Evolutionary conservation across 2,113 vertebrate species (phyloP).

Genomic region (Rhodinocichla rosea): DNA sequence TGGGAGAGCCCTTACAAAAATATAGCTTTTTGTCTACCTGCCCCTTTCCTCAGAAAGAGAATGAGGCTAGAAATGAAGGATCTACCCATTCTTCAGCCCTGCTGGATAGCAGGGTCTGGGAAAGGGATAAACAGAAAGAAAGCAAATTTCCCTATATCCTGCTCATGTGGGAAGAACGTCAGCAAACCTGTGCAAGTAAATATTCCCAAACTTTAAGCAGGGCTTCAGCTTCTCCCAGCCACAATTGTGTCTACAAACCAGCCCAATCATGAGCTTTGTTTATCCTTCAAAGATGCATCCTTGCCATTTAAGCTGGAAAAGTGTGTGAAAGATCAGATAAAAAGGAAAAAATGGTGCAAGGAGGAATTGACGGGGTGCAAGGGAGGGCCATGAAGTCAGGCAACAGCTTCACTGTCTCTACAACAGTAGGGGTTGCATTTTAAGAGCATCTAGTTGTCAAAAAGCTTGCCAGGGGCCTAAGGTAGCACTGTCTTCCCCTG

Average conservation of each 20-base stretch:
- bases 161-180: neutral
- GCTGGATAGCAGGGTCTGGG: neutral
- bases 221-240: neutral
- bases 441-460: neutral
- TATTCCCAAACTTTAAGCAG: neutral
- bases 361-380: neutral
- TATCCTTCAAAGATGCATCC: neutral
- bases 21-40: neutral
- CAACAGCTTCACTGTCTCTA: rapidly evolving
- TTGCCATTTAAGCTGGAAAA: neutral
- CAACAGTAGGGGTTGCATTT: neutral
- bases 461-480: neutral
- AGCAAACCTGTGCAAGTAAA: neutral
- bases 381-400: neutral
- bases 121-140: neutral
- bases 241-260: neutral
- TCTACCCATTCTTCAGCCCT: neutral
- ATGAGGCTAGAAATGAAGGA: neutral
- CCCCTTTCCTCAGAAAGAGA: neutral
- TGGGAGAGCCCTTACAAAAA: neutral
- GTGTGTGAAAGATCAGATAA: neutral
- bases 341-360: neutral
- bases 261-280: neutral
- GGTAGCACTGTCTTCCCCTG: neutral
- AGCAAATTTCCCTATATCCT: neutral